Evolutionary conservation across 2,113 vertebrate species (phyloP), one percentile per base, ranked within the genome.

Genomic region (Dromaius novaehollandiae): DNA sequence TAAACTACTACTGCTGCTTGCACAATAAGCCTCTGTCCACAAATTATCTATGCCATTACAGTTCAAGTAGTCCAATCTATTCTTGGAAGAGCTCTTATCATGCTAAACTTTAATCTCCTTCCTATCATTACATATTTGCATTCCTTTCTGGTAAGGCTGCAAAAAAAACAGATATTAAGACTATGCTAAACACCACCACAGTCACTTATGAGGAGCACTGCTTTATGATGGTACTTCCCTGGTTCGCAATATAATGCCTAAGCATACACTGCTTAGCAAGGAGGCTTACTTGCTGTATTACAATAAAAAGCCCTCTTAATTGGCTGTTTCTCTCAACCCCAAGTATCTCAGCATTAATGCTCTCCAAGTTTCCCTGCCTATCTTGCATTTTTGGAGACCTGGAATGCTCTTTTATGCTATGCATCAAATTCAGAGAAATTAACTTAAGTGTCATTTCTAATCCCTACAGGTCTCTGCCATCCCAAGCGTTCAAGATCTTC

Each of bases 391-490:
- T 88, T 2, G 61, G 79, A 73, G 66, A 61, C 63, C 78, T 88
- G 66, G 56, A 89, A 94, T 1, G 0, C 36, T 13, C 42, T 79
- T 94, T 63, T 50, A 9, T 6, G 30, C 60, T 53, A 73, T 3
- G 1, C 5, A 0, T 81, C 63, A 74, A 77, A 91, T 34, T 63
- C 9, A 89, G 85, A 80, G 63, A 90, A 85, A 95, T 82, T 89
- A 40, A 70, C 66, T 96, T 65, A 77, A 89, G 93, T 77, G 68
- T 80, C 82, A 94, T 93, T 93, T 77, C 82, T 90, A 91, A 95
- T 87, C 88, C 76, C 88, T 75, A 46, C 78, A 86, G 90, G 36
- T 92, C 71, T 78, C 82, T n/a, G 64, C 78, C 60, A 64, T 42
- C 79, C 80, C 55, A 6, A 88, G 65, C 1, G 3, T 74, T 93